phyloP scores from a whole-genome alignment of 2,113 vertebrate species.

The Panthera tigris region DNA sequence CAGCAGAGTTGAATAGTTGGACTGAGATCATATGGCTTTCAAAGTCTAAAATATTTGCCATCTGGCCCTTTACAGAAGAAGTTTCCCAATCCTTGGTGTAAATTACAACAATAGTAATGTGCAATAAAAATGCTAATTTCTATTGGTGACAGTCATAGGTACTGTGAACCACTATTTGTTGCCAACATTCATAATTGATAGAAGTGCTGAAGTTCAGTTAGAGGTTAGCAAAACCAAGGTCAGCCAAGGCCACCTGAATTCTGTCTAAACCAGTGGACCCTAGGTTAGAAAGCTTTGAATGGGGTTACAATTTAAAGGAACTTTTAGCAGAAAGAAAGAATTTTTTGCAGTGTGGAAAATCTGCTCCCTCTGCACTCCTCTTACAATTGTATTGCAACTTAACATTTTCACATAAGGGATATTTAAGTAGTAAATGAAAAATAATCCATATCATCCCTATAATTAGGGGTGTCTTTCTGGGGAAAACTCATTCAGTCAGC shows the following conservation, averaged over 20 bases:
- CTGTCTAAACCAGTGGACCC: not conserved
- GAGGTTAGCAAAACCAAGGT: constrained; percentile 19
- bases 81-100: not conserved
- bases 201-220: constrained; percentile 33
- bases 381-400: not conserved
- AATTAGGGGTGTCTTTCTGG: not conserved
- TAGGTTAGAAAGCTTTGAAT: not conserved
- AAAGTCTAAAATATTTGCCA: constrained; percentile 25
- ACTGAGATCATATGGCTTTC: not conserved
- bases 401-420: constrained; percentile 14
- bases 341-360: constrained; percentile 4
- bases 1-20: not conserved
- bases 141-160: not conserved
- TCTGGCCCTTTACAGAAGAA: not conserved
- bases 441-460: not conserved
- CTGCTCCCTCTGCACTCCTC: not conserved
- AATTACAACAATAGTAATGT: constrained; percentile 2
- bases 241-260: constrained; percentile 19
- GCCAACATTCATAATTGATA: not conserved
- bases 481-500: not conserved
- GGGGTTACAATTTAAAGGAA: constrained; percentile 27
- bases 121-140: constrained; percentile 5
- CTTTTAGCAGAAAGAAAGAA: constrained; percentile 27
- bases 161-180: not conserved
- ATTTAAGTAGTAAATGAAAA: constrained; percentile 26